Evolutionary conservation across 23 tunicate genomes (phyloP).

Genomic region (Phallusia fumigata): DNA sequence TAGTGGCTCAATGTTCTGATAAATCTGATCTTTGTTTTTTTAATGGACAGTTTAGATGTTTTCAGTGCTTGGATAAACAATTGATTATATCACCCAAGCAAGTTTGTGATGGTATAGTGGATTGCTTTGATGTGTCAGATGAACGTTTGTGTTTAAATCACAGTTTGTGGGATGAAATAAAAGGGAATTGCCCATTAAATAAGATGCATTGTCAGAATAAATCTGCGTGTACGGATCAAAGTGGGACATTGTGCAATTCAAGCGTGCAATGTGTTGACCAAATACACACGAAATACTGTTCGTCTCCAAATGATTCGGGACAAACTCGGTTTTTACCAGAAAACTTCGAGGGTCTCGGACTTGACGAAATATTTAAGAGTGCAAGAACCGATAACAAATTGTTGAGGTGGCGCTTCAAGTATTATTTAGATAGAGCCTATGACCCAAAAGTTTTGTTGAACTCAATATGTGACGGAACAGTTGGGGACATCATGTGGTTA

Average conservation of each 20-base stretch:
- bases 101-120: constrained; percentile 44
- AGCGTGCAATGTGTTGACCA: neutral
- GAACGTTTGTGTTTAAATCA: constrained; percentile 42
- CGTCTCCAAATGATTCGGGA: too few species aligned
- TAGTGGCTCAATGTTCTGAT: constrained; percentile 35
- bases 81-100: constrained; percentile 24
- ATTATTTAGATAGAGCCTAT: too few species aligned
- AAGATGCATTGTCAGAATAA: neutral
- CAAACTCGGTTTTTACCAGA: too few species aligned
- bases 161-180: neutral
- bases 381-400: too few species aligned
- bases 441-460: too few species aligned
- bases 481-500: neutral
- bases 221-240: neutral
- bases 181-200: neutral
- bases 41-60: constrained; percentile 9
- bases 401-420: too few species aligned
- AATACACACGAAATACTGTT: neutral
- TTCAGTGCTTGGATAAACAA: constrained; percentile 33
- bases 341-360: too few species aligned
- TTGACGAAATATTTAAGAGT: too few species aligned
- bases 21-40: constrained; percentile 33
- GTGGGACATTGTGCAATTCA: neutral
- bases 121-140: constrained; percentile 43
- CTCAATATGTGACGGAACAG: too few species aligned